A percentile compares a stretch with the other conserved stretches of the same genome.
phyloP scores from a whole-genome alignment of 1,140 invertebrate genomes.

The Trichonephila clavipes region DNA sequence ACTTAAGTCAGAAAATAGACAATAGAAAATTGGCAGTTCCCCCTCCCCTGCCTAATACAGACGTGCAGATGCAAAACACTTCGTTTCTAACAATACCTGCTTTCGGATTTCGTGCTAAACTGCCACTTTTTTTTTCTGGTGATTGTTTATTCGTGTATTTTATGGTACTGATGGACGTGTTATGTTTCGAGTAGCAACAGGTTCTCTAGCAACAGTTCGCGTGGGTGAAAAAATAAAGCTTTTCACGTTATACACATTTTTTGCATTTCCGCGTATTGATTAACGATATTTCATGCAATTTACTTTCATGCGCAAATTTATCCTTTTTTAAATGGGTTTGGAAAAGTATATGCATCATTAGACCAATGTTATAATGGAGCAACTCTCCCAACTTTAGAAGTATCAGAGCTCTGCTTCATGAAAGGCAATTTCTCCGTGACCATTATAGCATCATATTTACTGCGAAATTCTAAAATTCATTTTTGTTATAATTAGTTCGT shows the following conservation, averaged over 20 bases:
- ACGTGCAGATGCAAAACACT: neutral
- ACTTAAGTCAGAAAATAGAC: neutral
- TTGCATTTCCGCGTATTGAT: conserved; percentile 26
- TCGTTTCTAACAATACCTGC: neutral
- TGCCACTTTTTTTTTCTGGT: neutral
- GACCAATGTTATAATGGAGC: too few relatives aligned
- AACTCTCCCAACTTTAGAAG: too few relatives aligned
- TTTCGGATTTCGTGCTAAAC: neutral
- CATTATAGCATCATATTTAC: too few relatives aligned
- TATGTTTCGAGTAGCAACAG: conserved; percentile 13
- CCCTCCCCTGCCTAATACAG: neutral
- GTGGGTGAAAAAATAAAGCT: neutral
- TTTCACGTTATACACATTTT: neutral
- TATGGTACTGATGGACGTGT: neutral
- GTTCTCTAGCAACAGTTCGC: conserved; percentile 2
- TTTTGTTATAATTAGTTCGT: too few relatives aligned
- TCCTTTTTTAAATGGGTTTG: too few relatives aligned
- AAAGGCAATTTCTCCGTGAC: too few relatives aligned
- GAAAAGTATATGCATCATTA: too few relatives aligned
- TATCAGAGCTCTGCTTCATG: too few relatives aligned
- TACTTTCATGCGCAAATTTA: neutral
- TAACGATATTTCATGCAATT: neutral
- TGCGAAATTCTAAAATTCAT: too few relatives aligned
- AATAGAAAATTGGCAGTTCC: neutral
- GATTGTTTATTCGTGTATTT: neutral